Evolutionary conservation across 1,140 invertebrate genomes (phyloP), one percentile per base, ranked within the genome.

Genomic region (Atta colombica): DNA sequence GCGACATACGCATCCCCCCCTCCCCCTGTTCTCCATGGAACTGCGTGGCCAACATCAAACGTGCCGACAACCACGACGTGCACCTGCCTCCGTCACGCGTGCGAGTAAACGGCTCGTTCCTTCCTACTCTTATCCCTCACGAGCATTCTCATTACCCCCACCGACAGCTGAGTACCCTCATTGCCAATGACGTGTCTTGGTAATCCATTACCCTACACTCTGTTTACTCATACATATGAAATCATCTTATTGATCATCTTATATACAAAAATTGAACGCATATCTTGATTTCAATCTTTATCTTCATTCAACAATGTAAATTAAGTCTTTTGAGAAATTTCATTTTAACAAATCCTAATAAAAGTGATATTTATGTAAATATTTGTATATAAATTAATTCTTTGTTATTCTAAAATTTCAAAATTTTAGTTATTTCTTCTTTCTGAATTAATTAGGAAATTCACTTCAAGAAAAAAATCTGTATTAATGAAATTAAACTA

Each of bases 81-180:
- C 92, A 92, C 92, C 90, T 92, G 92, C 88, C 92, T 90, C 87
- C 88, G 90, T 93, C 92, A 90, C 87, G 89, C 92, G 86, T 87
- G 66, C 89, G 87, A 82, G 85, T 92, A 88, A 92, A 88, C 90
- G 87, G 87, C 80, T 92, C 84, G 71, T 87, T 88, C 77, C 80
- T 66, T 93, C 92, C 90, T 88, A n/a, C 86, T 93, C 89, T 80
- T 74, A 55, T 88, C 72, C 81, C 35, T 85, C 55, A 75, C 77
- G 80, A 78, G 78, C 87, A 90, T 91, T 92, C 91, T 92, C 91
- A 91, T 92, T 92, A 91, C 90, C 89, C 92, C 91, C 88, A 88
- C 92, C 84, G 39, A 3, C 39, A 84, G 66, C 82, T 55, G 58
- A 63, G 25, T 60, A 77, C 14, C n/a, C 86, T 75, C 69, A 63